Conservation (phyloP, 1,140 invertebrate species). For the Drosophila santomea region DNA sequence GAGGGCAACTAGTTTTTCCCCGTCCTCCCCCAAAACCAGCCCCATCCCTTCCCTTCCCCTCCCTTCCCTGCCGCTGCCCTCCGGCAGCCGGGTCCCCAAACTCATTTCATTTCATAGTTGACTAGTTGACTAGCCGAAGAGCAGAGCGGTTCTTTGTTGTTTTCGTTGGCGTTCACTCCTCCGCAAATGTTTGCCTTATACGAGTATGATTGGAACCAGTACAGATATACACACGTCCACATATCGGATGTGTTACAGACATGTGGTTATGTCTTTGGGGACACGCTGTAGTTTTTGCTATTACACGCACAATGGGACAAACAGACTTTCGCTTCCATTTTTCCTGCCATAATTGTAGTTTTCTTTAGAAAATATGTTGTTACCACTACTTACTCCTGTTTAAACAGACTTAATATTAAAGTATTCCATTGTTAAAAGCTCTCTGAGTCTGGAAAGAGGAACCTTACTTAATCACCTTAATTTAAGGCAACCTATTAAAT, state of each 20-base stretch:
- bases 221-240: constrained; percentile 3
- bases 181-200: constrained; percentile 56
- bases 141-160: constrained; percentile 34
- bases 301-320: constrained; percentile 17
- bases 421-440: background rate
- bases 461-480: constrained; percentile 3
- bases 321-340: background rate
- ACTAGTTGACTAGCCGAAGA: constrained; percentile 32
- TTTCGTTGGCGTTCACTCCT: constrained; percentile 52
- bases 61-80: constrained; percentile 3
- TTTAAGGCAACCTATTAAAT: constrained; percentile 1
- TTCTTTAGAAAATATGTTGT: too few relatives aligned
- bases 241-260: constrained; percentile 12
- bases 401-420: background rate
- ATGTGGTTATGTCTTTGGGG: constrained; percentile 16
- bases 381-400: background rate
- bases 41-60: constrained; percentile 12
- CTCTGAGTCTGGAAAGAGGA: background rate
- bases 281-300: constrained; percentile 1
- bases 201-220: constrained; percentile 33
- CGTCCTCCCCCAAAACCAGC: constrained; percentile 20
- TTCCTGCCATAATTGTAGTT: background rate
- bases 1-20: constrained; percentile 67
- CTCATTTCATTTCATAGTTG: constrained; percentile 5
- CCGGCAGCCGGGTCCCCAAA: background rate